Conservation (phyloP, 1,140 invertebrate genomes). For the Listronotus bonariensis region DNA sequence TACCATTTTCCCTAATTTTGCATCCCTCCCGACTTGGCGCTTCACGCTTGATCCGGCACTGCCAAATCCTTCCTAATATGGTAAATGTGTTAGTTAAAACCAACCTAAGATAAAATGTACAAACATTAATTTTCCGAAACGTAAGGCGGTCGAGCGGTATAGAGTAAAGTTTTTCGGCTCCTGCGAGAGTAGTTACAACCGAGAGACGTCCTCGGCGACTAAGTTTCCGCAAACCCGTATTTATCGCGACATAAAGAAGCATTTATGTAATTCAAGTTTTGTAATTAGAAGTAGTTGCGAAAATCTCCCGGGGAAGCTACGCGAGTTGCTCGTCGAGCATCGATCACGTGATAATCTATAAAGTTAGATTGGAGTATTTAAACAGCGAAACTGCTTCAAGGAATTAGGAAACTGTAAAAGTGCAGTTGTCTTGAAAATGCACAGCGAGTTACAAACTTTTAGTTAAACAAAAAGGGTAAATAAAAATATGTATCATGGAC, state of each 20-base stretch:
- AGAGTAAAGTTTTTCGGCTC: conserved; percentile 20
- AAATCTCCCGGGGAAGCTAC: conserved; percentile 24
- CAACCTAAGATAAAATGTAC: conserved; percentile 13
- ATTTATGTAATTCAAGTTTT: conserved; percentile 35
- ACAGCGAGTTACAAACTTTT: too few relatives aligned
- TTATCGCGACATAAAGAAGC: conserved; percentile 38
- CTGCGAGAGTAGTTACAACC: conserved; percentile 17
- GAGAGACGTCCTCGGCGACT: not conserved
- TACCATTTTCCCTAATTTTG: too few relatives aligned
- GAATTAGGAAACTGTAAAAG: not conserved
- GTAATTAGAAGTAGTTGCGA: conserved; percentile 37
- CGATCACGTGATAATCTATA: conserved; percentile 30
- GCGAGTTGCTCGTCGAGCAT: conserved; percentile 2
- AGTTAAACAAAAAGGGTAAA: too few relatives aligned
- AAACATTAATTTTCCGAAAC: conserved; percentile 26
- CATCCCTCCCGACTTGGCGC: too few relatives aligned
- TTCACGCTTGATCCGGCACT: too few relatives aligned
- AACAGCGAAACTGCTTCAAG: not conserved
- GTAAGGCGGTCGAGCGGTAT: not conserved
- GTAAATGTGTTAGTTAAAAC: too few relatives aligned
- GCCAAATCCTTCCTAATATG: too few relatives aligned
- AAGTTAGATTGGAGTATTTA: conserved; percentile 7
- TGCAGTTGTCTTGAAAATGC: too few relatives aligned
- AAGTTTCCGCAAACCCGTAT: conserved; percentile 19
- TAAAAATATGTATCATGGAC: too few relatives aligned